Base-by-base conservation (phyloP, 2,113 vertebrate species). In the Calonectris borealis region DNA sequence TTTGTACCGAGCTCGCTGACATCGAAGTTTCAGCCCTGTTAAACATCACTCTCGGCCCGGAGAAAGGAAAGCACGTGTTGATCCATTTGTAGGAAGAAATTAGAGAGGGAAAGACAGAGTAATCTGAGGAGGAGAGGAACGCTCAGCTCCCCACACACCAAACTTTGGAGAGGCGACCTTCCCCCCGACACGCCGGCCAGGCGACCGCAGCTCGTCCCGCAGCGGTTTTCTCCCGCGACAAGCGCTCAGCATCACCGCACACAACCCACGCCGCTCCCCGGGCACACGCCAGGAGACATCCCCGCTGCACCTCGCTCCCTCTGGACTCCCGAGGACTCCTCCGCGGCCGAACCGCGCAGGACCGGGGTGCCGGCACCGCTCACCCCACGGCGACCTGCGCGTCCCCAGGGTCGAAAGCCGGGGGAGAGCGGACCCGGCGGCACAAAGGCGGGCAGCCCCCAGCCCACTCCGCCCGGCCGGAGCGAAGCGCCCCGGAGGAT, bases 51-150 rank as follows among this genome's bases (percentile, higher is more conserved):
- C 51, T 5, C 40, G 75, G 46, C 58, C 66, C 61, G n/a, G 20
- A 16, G 66, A 57, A 57, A 65, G 66, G 68, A 31, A 80, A 86
- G 83, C 94, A 96, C 91, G 94, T 95, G 95, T 93, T 57, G 94
- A 87, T 75, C 48, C 73, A 5, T 44, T n/a, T 2, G 36, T 44
- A 72, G 79, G 83, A 89, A 72, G 80, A 38, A 27, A 88, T 66
- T 9, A 21, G 76, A 42, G 68, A 5, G 44, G 62, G 57, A 25
- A 36, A 49, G 61, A 77, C 68, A n/a, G 60, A 49, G 81, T 5
- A 18, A 70, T 6, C 20, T 4, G 34, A 32, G 46, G 29, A 22
- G 73, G 51, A n/a, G 51, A 44, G 44, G 49, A 44, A 32, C 16
- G 58, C 52, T 57, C 9, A 19, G 32, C 66, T 38, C 62, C 26